Evolutionary conservation across 1,140 invertebrate species (phyloP), one percentile per base, ranked within the genome.

Genomic region (Calliopsis andreniformis): DNA sequence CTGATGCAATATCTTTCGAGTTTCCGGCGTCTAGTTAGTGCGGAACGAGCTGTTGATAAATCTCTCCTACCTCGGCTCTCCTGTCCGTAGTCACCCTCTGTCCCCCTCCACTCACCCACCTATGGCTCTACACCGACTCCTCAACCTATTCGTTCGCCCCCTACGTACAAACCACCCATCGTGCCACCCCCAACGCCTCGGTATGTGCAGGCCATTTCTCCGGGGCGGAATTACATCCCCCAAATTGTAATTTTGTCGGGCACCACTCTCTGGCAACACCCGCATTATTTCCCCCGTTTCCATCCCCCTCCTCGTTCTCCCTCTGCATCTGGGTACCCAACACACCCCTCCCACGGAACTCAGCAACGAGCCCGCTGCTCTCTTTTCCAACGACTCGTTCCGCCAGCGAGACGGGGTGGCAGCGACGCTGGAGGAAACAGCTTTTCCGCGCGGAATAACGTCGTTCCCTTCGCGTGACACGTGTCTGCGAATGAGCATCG

Each of bases 1-100:
- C 89, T 91, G 90, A 91, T 91, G 90, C 88, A 90, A 91, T 91
- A 91, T 91, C 90, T 90, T 90, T 89, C 88, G 85, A 86, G 89
- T 90, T 89, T 86, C 87, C 87, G 84, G 86, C 89, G 89, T 91
- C 89, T 91, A 91, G 90, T 91, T 91, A 91, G 88, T 86, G 83
- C 86, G 84, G 85, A 92, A 90, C 86, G 87, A 90, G 89, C 85
- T 89, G 87, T 90, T 90, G 87, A 91, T 91, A 90, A 91, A 91
- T 92, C 87, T 88, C 84, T 86, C 81, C 71, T 80, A 73, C 62
- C 76, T 67, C 51, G 71, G 58, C 12, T 35, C 32, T 20, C 25
- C 23, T 28, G 25, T 45, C 66, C 35, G 42, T 45, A 42, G 69
- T 67, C 66, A 61, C 62, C 64, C 70, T 45, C 79, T 42, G 61